These are phyloP conservation scores for Macrobrachium nipponense DNA, from an alignment of 1,140 invertebrate genomes.

Conservation along the genomic window DNA sequence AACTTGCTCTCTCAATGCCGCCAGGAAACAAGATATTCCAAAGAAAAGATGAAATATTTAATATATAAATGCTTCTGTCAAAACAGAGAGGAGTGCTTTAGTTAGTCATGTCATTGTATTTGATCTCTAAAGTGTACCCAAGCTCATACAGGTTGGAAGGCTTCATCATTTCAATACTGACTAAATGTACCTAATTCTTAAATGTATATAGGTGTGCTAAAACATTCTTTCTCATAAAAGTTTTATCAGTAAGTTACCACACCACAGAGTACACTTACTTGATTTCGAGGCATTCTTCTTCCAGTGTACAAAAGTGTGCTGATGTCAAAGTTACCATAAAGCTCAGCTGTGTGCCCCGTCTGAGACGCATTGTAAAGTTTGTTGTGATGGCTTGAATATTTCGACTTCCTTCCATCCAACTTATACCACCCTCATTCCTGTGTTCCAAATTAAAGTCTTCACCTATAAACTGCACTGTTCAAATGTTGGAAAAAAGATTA, in stretches of 20 bases:
- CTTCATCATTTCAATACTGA: too few relatives aligned
- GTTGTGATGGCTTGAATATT: slow-evolving; percentile 33
- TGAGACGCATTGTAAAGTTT: slow-evolving; percentile 34
- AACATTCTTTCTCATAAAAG: not conserved
- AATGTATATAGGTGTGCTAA: too few relatives aligned
- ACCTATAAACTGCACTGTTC: slow-evolving; percentile 41
- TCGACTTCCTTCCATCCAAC: slow-evolving; percentile 39
- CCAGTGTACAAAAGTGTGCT: slow-evolving; percentile 60
- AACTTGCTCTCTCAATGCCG: too few relatives aligned
- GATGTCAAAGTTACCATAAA: slow-evolving; percentile 56
- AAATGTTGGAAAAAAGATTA: not conserved
- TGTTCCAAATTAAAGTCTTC: slow-evolving; percentile 52
- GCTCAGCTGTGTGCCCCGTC: slow-evolving; percentile 42
- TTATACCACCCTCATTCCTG: slow-evolving; percentile 42
- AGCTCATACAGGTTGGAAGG: too few relatives aligned
- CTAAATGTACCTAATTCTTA: too few relatives aligned
- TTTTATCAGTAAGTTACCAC: not conserved
- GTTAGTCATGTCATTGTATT: too few relatives aligned
- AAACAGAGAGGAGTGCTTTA: too few relatives aligned
- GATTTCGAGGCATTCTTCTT: slow-evolving; percentile 58
- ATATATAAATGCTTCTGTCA: too few relatives aligned
- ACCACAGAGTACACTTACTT: slow-evolving; percentile 49
- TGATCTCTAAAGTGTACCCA: too few relatives aligned
- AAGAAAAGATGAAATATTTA: too few relatives aligned
- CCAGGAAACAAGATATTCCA: too few relatives aligned